Evolutionary conservation across 1,140 invertebrate genomes (phyloP).

Genomic region (Oedothorax gibbosus): DNA sequence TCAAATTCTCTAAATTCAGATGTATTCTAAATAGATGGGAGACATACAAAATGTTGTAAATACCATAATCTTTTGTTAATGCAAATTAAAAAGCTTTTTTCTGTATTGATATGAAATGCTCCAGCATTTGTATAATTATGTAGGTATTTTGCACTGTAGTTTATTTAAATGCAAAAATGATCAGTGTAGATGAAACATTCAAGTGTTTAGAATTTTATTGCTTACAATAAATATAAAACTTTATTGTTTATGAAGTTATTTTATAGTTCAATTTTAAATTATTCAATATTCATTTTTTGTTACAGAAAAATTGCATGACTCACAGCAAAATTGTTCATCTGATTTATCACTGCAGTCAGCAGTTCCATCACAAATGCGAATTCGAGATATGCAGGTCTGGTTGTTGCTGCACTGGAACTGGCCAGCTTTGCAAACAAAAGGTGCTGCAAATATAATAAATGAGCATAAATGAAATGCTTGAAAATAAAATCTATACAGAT

Average conservation of each 20-base stretch:
- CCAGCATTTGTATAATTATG: not conserved
- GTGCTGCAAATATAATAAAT: conserved; percentile 29
- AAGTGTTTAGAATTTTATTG: no score
- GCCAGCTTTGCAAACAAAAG: conserved; percentile 70
- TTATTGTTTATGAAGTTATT: no score
- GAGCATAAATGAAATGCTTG: no score
- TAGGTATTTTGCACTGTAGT: no score
- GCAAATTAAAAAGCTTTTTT: not conserved
- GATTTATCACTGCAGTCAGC: conserved; percentile 76
- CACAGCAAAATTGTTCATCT: conserved; percentile 68
- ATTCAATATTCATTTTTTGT: not conserved
- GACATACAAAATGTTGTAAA: no score
- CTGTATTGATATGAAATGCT: not conserved
- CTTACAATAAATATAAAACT: no score
- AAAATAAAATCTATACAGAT: no score
- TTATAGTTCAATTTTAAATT: not conserved
- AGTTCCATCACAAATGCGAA: conserved; percentile 92
- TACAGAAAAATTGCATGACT: conserved; percentile 5
- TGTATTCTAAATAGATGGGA: no score
- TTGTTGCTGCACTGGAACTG: conserved; percentile 71
- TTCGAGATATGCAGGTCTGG: conserved; percentile 84
- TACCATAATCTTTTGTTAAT: no score
- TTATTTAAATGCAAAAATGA: no score
- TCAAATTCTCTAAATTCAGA: no score
- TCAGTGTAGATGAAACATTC: no score